phyloP scores from a whole-genome alignment of 2,888 invertebrate species.

The Salpingus planirostris region DNA sequence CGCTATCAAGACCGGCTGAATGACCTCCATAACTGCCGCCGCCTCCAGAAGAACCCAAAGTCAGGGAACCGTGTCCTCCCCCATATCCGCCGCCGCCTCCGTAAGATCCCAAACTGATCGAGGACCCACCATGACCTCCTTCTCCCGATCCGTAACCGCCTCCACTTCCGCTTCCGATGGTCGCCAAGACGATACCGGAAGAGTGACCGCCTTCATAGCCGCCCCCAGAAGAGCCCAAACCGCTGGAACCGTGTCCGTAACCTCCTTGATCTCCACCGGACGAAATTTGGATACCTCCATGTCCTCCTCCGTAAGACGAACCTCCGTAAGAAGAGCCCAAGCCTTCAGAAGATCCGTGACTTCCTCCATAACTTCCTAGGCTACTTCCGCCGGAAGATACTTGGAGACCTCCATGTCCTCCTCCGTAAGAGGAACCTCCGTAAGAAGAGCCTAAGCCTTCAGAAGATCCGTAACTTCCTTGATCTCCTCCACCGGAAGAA shows the following conservation, averaged over 20 bases:
- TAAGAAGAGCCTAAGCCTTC: constrained; percentile 5
- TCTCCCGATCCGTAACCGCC: constrained; percentile 4
- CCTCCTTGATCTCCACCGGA: constrained; percentile 4
- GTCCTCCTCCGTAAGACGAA: constrained; percentile 7
- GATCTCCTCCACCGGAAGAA: no score
- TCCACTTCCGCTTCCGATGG: constrained; percentile 8
- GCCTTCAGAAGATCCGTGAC: constrained; percentile 3
- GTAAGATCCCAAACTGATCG: constrained; percentile 15
- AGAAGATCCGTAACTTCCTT: no score
- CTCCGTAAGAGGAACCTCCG: constrained; percentile 8
- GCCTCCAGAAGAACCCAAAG: no score
- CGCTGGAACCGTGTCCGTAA: constrained; percentile 4
- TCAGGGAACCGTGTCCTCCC: constrained; percentile 7
- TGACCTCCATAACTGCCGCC: constrained; percentile 8
- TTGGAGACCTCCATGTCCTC: constrained; percentile 6
- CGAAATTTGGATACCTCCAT: no score
- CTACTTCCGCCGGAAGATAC: no score
- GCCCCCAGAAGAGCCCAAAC: constrained; percentile 7
- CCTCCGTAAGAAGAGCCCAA: constrained; percentile 8
- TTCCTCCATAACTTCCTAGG: neutral
- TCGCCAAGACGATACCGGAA: constrained; percentile 4
- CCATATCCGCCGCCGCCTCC: constrained; percentile 12
- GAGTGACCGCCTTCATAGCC: constrained; percentile 7
- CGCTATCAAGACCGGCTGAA: no score
- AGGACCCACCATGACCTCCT: constrained; percentile 12